Conservation (phyloP, 37 sponge, comb jelly and placozoan genomes). For the Dysidea cf. avara region DNA sequence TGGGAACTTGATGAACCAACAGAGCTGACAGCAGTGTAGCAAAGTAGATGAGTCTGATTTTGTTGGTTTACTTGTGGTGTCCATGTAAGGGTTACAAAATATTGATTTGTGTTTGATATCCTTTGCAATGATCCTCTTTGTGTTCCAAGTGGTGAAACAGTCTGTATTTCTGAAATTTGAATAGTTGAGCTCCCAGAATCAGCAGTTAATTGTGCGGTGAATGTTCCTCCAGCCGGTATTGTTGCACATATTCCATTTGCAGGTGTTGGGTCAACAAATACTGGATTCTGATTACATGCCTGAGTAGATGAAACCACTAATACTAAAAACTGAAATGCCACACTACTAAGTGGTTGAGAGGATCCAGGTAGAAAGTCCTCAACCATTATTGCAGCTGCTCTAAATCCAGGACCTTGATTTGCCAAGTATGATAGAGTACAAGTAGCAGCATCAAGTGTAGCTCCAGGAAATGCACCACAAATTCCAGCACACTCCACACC, state of each 20-base stretch:
- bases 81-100: constrained; percentile 27
- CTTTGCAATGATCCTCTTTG: neutral
- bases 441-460: constrained; percentile 16
- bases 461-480: constrained; percentile 45
- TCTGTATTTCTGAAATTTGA: constrained; percentile 27
- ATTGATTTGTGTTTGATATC: neutral
- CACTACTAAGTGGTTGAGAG: constrained; percentile 30
- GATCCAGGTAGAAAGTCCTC: constrained; percentile 21
- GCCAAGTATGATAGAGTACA: constrained; percentile 23
- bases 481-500: constrained; percentile 43
- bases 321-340: constrained; percentile 43
- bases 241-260: constrained; percentile 14
- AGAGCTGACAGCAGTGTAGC: constrained; percentile 30
- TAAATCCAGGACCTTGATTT: constrained; percentile 3
- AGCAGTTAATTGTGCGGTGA: constrained; percentile 23
- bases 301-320: constrained; percentile 6
- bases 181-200: neutral
- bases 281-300: constrained; percentile 22
- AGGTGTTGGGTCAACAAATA: constrained; percentile 19
- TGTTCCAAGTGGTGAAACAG: constrained; percentile 20
- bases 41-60: constrained; percentile 29
- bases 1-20: constrained; percentile 28
- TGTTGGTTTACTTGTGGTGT: constrained; percentile 13
- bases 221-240: constrained; percentile 20
- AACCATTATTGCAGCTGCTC: constrained; percentile 40